Evolutionary conservation across 2,797 vertebrate genomes (phyloP), one percentile per base, ranked within the genome.

Genomic region (Vespertilio murinus): DNA sequence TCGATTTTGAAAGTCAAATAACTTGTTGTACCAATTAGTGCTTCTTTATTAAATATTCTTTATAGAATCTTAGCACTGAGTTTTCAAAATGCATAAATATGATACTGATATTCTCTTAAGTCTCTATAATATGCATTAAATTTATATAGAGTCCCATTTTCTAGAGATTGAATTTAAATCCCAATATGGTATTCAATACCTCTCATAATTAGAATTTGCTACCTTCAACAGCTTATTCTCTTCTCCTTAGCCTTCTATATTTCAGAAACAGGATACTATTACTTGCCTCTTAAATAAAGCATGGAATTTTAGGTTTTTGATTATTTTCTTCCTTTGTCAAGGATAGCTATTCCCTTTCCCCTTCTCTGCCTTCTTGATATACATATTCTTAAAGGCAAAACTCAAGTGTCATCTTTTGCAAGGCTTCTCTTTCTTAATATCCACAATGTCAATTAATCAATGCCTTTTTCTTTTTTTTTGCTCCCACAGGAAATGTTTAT

Each of bases 251-350:
- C 45, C 8, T 42, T 74, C 49, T 75, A 40, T 45, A 49, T 30
- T 69, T 67, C 38, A 77, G 33, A 86, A 28, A 94, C 6, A 89
- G 35, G 52, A 35, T 80, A 69, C 33, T 79, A 74, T 88, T 95
- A 75, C 30, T 40, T 95, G 10, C 4, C 40, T 61, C 18, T 90
- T 95, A 77, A 96, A 96, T 95, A 90, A 95, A 96, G 88, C 85
- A 96, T 90, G 78, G 56, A 90, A 92, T 95, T 95, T 93, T 88
- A 69, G 35, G 64, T 82, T 45, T 92, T 90, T 23, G 4, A 52
- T 38, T 65, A 13, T 96, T 90, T 88, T 20, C 28, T 91, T 59
- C 18, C 17, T 49, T 40, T 91, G 67, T 71, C 77, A 3, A 80
- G 93, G 95, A 93, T 64, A 94, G 30, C 35, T 3, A 75, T 95